Conservation (phyloP, 2,113 vertebrate species). For the Tyto alba region DNA sequence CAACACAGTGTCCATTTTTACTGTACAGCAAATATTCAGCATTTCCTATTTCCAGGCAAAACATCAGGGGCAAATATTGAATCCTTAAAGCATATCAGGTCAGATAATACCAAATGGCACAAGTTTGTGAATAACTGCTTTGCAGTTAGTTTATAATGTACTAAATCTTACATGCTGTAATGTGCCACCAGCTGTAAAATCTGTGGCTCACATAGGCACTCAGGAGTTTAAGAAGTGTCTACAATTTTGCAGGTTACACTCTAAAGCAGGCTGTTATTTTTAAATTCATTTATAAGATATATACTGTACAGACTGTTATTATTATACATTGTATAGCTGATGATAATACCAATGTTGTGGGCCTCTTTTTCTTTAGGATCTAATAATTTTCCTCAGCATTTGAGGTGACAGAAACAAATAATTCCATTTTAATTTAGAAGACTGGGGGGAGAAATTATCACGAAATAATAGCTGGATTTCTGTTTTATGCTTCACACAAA, state of each 20-base stretch:
- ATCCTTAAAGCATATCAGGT: background rate
- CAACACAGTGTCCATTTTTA: background rate
- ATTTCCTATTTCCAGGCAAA: background rate
- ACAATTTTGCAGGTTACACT: background rate
- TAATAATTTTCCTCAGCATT: background rate
- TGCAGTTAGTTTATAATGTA: background rate
- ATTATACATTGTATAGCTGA: background rate
- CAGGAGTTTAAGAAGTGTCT: background rate
- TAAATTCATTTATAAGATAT: background rate
- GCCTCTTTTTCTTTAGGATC: background rate
- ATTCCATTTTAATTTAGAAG: slow-evolving; percentile 39
- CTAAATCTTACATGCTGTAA: background rate
- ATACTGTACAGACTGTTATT: background rate
- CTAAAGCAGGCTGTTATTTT: background rate
- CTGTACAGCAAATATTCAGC: background rate
- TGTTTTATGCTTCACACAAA: background rate
- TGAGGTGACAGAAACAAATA: slow-evolving; percentile 3
- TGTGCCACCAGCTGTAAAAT: background rate
- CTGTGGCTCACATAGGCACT: background rate
- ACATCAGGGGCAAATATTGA: background rate
- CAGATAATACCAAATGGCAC: background rate
- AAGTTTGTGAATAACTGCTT: background rate
- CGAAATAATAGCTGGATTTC: background rate
- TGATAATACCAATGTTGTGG: background rate
- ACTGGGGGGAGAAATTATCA: background rate